Evolutionary conservation across 2,113 vertebrate genomes (phyloP).

Genomic region (Oncorhynchus masou): DNA sequence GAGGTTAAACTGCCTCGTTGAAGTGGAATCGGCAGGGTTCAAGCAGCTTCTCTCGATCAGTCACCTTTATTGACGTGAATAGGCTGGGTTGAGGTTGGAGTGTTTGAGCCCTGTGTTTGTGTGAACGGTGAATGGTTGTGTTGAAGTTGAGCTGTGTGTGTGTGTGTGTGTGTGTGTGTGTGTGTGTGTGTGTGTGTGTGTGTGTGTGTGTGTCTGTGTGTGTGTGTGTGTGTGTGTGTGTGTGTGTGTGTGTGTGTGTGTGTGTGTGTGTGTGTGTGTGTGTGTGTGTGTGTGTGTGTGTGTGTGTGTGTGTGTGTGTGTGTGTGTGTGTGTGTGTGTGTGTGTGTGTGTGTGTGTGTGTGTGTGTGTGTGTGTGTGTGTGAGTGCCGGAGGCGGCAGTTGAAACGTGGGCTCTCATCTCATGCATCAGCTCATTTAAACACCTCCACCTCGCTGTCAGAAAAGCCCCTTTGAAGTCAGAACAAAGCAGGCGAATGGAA

Average conservation of each 20-base stretch:
- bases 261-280: constrained; percentile 24
- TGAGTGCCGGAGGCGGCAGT: constrained; percentile 34
- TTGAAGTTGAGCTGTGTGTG: constrained; percentile 11
- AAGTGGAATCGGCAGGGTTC: constrained; percentile 10
- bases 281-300: not conserved
- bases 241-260: no score
- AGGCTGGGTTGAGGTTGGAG: constrained; percentile 26
- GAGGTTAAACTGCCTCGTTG: not conserved
- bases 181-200: not conserved
- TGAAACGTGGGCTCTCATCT: constrained; percentile 40
- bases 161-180: no score
- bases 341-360: no score
- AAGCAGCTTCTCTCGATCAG: not conserved
- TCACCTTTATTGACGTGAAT: not conserved
- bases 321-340: no score
- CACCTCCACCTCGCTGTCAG: constrained; percentile 40
- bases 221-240: not conserved
- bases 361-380: constrained; percentile 28
- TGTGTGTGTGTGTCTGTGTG: not conserved
- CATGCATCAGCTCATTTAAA: constrained; percentile 52
- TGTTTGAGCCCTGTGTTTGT: constrained; percentile 1
- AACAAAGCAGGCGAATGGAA: constrained; percentile 43
- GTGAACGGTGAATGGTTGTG: not conserved
- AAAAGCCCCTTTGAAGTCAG: constrained; percentile 55
- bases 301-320: not conserved